These are phyloP conservation scores for Dromaius novaehollandiae DNA, from an alignment of 2,113 vertebrate species.

Conservation along the genomic window DNA sequence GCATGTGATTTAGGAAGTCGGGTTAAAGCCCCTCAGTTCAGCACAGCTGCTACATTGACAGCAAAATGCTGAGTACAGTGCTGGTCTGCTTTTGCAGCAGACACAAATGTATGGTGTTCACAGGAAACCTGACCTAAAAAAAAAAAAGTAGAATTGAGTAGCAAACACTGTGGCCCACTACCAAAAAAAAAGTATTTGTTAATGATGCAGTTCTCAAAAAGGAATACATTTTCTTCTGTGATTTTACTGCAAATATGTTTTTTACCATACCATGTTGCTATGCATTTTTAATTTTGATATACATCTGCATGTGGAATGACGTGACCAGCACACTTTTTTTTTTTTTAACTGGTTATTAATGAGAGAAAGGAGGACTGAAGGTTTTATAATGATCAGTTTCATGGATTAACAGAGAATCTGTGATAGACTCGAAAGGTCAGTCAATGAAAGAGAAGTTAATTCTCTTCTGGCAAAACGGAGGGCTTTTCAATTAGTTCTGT, in stretches of 20 bases:
- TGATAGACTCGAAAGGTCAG: neutral
- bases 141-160: neutral
- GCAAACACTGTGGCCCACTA: neutral
- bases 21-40: neutral
- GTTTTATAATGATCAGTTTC: neutral
- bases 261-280: fast-evolving
- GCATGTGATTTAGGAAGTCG: neutral
- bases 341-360: neutral
- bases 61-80: neutral
- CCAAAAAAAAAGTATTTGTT: fast-evolving
- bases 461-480: neutral
- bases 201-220: neutral
- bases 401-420: neutral
- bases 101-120: fast-evolving
- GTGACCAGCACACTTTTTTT: neutral
- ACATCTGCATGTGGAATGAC: neutral
- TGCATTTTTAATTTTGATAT: neutral
- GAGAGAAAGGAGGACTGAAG: neutral
- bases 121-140: neutral
- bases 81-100: neutral
- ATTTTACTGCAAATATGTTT: neutral
- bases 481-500: neutral
- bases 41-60: neutral
- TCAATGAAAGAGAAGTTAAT: neutral
- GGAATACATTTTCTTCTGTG: neutral